Evolutionary conservation across 2,113 vertebrate species (phyloP).

Genomic region (Craseonycteris thonglongyai): DNA sequence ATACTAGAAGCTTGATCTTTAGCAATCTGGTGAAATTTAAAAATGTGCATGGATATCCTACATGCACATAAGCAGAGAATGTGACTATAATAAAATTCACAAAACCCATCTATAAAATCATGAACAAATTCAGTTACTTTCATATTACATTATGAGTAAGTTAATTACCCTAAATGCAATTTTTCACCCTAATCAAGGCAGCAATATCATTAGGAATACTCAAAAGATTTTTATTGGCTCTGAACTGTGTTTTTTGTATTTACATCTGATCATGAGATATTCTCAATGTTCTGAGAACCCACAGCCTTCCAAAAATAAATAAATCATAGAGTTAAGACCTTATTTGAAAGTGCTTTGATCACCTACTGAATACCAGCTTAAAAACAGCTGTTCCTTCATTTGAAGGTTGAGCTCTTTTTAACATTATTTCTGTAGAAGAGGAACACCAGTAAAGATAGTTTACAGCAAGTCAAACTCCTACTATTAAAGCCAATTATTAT

Average conservation of each 20-base stretch:
- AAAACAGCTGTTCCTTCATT: conserved; percentile 29
- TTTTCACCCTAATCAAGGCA: conserved; percentile 1
- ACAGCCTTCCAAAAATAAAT: conserved; percentile 22
- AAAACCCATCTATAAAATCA: neutral
- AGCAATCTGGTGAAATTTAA: neutral
- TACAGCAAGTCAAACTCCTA: conserved; percentile 37
- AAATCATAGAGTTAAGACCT: neutral
- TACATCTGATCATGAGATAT: conserved; percentile 1
- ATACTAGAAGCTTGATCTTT: neutral
- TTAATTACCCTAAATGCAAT: neutral
- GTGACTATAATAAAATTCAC: neutral
- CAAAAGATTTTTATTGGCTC: neutral
- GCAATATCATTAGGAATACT: conserved; percentile 9
- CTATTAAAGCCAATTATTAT: conserved; percentile 25
- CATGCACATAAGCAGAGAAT: neutral
- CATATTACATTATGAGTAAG: neutral
- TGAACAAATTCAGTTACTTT: neutral
- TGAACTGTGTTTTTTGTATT: conserved; percentile 5
- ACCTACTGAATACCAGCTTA: neutral
- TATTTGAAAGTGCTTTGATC: neutral
- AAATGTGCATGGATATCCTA: neutral
- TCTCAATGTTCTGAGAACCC: conserved; percentile 10
- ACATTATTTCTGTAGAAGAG: neutral
- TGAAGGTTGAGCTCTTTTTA: conserved; percentile 19
- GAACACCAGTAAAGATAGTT: conserved; percentile 35